Evolutionary conservation across 1,140 invertebrate genomes (phyloP), one percentile per base, ranked within the genome.

Genomic region (Drosophila bocki): DNA sequence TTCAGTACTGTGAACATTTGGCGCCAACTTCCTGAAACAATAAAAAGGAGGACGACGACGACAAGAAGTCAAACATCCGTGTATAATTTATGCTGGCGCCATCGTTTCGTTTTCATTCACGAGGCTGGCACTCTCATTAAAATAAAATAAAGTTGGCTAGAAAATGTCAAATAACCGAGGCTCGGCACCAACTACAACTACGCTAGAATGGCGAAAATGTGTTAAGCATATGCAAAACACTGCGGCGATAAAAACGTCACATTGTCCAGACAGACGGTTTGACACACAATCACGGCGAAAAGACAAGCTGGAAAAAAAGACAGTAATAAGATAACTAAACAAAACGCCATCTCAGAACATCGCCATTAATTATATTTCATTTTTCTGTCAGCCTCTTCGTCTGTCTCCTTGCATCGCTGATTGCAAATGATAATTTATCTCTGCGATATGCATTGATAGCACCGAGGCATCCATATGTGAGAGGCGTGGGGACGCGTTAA

Each of bases 341-440:
- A 53, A 62, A 78, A 77, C 44, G 57, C 9, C 29, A 37, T 39
- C 71, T 50, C 26, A 74, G 37, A 53, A 53, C n/a, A 32, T 32
- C 12, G 29, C 50, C 71, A 78, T 78, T 78, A 77, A 78, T 78
- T 76, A 72, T 71, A 59, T 59, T 71, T 48, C 12, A 50, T 77
- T 60, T 60, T 58, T 56, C 22, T 54, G 35, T 17, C 32, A 45
- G 45, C 41, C 33, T 65, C 22, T 4, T 8, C 13, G 17, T 47
- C 42, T 56, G 39, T 47, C 50, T 48, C 15, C 33, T 32, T 70
- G 65, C 42, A 33, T 19, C 48, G 47, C 42, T 67, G 76, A 78
- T 78, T 78, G 76, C 65, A 78, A 78, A 78, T 78, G 58, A 78
- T 78, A 63, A 78, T 78, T 63, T 71, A 78, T 78, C 51, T 48